A percentile compares a stretch with the other conserved stretches of the same genome.
Conservation (phyloP, 2,888 invertebrate species). For the Dicyrtomina minuta region DNA sequence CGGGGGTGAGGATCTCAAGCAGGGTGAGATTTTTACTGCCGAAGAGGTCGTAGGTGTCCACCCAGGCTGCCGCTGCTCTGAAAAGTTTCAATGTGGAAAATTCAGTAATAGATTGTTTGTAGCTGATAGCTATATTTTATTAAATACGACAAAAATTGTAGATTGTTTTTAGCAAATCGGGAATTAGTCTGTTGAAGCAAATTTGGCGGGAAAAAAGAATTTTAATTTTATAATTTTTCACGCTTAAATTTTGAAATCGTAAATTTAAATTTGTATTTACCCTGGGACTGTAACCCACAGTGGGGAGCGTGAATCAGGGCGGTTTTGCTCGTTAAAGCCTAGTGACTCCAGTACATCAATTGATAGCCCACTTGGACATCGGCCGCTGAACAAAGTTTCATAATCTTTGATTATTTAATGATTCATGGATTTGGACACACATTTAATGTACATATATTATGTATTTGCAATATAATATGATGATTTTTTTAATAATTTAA, state of each 20-base stretch:
- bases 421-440: too few relatives aligned
- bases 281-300: slow-evolving; percentile 51
- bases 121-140: too few relatives aligned
- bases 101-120: too few relatives aligned
- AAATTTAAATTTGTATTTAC: slow-evolving; percentile 35
- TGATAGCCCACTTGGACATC: slow-evolving; percentile 45
- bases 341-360: slow-evolving; percentile 40
- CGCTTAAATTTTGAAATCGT: slow-evolving; percentile 6
- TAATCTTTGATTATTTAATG: too few relatives aligned
- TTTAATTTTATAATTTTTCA: slow-evolving; percentile 23
- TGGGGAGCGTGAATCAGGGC: slow-evolving; percentile 41
- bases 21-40: slow-evolving; percentile 44
- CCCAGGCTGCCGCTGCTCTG: slow-evolving; percentile 49
- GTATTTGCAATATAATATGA: too few relatives aligned
- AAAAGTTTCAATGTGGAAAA: too few relatives aligned
- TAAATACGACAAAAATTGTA: too few relatives aligned
- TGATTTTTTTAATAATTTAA: too few relatives aligned
- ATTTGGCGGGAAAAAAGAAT: too few relatives aligned
- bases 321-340: slow-evolving; percentile 46
- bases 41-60: slow-evolving; percentile 43
- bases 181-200: too few relatives aligned
- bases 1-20: slow-evolving; percentile 41
- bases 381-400: slow-evolving; percentile 36
- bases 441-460: too few relatives aligned
- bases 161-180: too few relatives aligned